phyloP scores from a whole-genome alignment of 2,797 vertebrate species.

The Coregonus sp. region DNA sequence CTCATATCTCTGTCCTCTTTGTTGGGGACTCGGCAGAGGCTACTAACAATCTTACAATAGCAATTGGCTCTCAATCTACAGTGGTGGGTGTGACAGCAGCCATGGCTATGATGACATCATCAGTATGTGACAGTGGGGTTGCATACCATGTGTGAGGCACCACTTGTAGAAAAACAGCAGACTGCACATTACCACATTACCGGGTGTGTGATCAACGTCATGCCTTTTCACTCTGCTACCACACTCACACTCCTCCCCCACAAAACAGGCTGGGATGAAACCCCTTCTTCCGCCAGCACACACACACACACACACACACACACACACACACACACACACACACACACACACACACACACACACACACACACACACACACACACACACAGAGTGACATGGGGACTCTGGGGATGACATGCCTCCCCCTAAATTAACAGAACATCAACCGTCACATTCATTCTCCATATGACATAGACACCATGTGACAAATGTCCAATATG shows the following conservation, averaged over 20 bases:
- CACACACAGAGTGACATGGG: not conserved
- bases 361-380: not conserved
- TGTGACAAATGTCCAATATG: not conserved
- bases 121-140: not conserved
- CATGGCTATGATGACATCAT: conserved; percentile 3
- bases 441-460: not conserved
- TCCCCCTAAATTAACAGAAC: not conserved
- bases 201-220: not conserved
- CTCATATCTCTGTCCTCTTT: no score
- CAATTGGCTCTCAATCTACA: no score
- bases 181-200: not conserved
- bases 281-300: not conserved
- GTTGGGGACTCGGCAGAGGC: no score
- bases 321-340: not conserved
- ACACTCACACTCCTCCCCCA: conserved; percentile 5
- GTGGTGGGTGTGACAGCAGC: not conserved
- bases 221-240: not conserved
- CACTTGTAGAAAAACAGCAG: not conserved
- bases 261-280: conserved; percentile 2
- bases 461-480: not conserved
- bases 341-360: not conserved
- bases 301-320: not conserved
- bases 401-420: not conserved
- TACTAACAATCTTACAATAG: no score
- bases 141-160: not conserved